A percentile compares a stretch with the other conserved stretches of the same genome.
Conservation (phyloP, 2,888 invertebrate genomes). For the Chaetoderma sp. region DNA sequence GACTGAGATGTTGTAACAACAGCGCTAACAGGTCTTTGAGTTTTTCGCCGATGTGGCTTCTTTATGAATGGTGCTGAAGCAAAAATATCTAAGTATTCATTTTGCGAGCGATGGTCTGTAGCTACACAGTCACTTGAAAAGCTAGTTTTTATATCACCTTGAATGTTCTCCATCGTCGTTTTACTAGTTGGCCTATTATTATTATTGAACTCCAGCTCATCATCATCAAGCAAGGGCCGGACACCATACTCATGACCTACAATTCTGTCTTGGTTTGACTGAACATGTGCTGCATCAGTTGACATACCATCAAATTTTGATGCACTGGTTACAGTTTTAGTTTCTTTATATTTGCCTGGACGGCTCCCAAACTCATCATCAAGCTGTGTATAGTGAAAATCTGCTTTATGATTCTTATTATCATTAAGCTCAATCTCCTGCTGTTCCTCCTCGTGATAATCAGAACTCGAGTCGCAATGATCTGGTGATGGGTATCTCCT, state of each 20-base stretch:
- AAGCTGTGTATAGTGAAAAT: slow-evolving; percentile 61
- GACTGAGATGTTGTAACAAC: no score
- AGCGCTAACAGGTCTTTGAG: no score
- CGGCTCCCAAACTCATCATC: slow-evolving; percentile 67
- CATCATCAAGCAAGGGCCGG: slow-evolving; percentile 80
- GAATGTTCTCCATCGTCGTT: neutral
- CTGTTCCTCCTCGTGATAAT: slow-evolving; percentile 67
- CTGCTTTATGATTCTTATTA: no score
- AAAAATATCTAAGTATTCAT: slow-evolving; percentile 52
- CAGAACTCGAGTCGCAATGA: slow-evolving; percentile 57
- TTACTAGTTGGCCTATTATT: neutral
- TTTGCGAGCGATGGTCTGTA: neutral
- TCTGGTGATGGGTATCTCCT: neutral
- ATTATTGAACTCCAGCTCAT: slow-evolving; percentile 74
- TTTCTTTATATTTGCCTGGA: slow-evolving; percentile 38
- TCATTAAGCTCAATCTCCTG: slow-evolving; percentile 56
- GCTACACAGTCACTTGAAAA: neutral
- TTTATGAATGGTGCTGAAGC: slow-evolving; percentile 64
- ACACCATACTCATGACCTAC: slow-evolving; percentile 83
- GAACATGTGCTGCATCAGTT: slow-evolving; percentile 21
- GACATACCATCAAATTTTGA: slow-evolving; percentile 19
- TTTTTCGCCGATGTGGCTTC: no score
- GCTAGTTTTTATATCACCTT: neutral
- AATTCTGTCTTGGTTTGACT: slow-evolving; percentile 68
- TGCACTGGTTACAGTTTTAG: slow-evolving; percentile 9